Evolutionary conservation across 2,888 invertebrate genomes (phyloP).

Genomic region (Acleris laterana): DNA sequence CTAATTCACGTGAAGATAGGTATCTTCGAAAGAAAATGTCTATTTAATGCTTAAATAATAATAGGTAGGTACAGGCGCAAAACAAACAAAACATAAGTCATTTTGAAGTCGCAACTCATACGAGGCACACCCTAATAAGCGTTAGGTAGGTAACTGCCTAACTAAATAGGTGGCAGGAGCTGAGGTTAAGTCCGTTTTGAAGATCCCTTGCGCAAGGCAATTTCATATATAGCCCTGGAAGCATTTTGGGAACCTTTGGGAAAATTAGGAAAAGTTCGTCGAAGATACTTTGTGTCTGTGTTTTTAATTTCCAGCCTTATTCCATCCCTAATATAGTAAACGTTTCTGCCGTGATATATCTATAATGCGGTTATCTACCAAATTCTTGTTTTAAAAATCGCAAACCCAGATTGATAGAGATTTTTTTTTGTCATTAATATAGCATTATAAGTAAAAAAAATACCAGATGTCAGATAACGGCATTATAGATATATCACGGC

Average conservation of each 20-base stretch:
- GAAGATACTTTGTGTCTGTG: no score
- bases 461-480: no score
- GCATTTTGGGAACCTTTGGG: slow-evolving; percentile 67
- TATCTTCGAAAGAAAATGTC: neutral
- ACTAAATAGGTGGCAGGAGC: slow-evolving; percentile 31
- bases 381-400: no score
- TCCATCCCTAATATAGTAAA: no score
- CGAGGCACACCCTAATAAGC: slow-evolving; percentile 62
- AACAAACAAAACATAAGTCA: slow-evolving; percentile 41
- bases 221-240: slow-evolving; percentile 76
- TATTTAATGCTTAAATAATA: neutral
- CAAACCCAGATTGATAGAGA: no score
- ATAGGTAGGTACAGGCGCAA: neutral
- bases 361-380: no score
- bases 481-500: no score
- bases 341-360: no score
- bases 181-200: slow-evolving; percentile 31
- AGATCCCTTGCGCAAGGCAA: slow-evolving; percentile 59
- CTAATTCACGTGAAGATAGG: no score
- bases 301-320: no score
- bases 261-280: slow-evolving; percentile 47
- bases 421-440: no score
- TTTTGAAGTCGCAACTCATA: slow-evolving; percentile 55
- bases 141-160: slow-evolving; percentile 33
- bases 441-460: no score